Evolutionary conservation across 2,113 vertebrate genomes (phyloP), one percentile per base, ranked within the genome.

Genomic region (Calonectris borealis): DNA sequence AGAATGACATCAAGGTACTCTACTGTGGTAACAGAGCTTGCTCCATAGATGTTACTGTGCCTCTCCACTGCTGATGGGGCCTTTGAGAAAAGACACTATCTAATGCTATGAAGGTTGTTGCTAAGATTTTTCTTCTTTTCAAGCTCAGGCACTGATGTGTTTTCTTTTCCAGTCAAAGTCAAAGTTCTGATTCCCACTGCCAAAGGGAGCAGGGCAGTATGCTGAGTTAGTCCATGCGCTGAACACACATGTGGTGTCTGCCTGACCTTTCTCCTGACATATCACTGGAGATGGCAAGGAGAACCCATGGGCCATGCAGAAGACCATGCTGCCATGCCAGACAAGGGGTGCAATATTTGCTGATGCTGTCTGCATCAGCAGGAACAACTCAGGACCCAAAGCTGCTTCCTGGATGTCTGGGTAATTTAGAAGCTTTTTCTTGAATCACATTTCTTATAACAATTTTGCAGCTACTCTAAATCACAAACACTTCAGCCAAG

Each of bases 401-500:
- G 16, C 20, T 68, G 46, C 31, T 88, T 29, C 58, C 51, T 24
- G 38, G 24, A 25, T 61, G 22, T 7, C 31, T 44, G 55, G 9
- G 57, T 61, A 52, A 86, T 86, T 81, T 26, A 68, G 65, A 64
- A 81, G 55, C 24, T 60, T 86, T 86, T 86, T 79, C 71, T 61
- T 68, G 48, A 94, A 57, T 57, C 36, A 2, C n/a, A 46, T 81
- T 92, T 90, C 83, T 92, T 68, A 1, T 1, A 94, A 44, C 36
- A 75, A n/a, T 84, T 93, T 78, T 48, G 42, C 88, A 86, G 79
- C 79, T 83, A 42, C 55, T 93, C 68, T 77, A 81, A 90, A 88
- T 89, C 31, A 38, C 69, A 79, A 88, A 82, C 92, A 76, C 86
- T 94, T 84, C 73, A 94, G 69, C 61, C 86, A 76, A 80, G 65